A percentile compares a stretch with the other conserved stretches of the same genome.
Conservation (phyloP, 2,113 vertebrate species). For the Nesoenas mayeri region DNA sequence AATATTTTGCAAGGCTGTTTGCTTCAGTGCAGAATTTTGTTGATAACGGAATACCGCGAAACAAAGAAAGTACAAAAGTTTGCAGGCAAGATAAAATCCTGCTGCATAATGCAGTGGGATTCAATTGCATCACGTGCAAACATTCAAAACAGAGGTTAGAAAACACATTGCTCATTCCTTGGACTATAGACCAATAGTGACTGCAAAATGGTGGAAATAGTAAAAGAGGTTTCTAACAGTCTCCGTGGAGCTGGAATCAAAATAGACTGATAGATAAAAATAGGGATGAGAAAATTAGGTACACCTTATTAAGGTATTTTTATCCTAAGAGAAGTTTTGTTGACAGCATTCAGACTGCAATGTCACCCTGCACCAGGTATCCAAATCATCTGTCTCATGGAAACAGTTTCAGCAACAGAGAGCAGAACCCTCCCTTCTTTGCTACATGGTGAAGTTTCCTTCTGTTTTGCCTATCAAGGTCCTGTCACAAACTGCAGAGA, state of each 20-base stretch:
- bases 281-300: background rate
- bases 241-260: conserved; percentile 11
- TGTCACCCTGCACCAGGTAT: background rate
- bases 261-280: background rate
- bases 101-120: background rate
- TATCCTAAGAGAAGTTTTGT: background rate
- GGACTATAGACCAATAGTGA: background rate
- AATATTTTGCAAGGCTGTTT: background rate
- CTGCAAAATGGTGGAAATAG: background rate
- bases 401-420: background rate
- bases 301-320: background rate
- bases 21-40: background rate
- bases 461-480: background rate
- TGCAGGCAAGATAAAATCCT: background rate
- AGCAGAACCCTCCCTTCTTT: background rate
- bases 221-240: background rate
- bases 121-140: background rate
- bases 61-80: background rate
- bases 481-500: background rate
- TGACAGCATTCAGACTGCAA: conserved; percentile 3
- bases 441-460: background rate
- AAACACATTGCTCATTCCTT: background rate
- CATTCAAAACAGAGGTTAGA: background rate
- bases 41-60: too few species aligned
- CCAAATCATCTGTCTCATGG: background rate